These are phyloP conservation scores for Capromys pilorides DNA, from an alignment of 2,797 vertebrate genomes.

Conservation along the genomic window DNA sequence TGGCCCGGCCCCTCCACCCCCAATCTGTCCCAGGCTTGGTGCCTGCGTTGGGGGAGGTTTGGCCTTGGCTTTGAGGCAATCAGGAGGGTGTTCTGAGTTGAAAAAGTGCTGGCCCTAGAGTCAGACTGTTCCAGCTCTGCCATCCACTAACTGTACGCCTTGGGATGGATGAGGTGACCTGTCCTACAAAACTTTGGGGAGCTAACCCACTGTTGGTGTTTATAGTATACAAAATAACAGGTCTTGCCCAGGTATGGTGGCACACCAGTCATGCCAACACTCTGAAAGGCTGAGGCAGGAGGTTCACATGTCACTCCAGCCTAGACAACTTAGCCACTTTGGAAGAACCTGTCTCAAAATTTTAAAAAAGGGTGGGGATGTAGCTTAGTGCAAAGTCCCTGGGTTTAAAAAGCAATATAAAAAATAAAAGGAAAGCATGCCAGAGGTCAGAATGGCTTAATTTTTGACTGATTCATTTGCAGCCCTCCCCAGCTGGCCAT, in stretches of 20 bases:
- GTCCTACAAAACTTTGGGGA: not conserved
- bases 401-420: not conserved
- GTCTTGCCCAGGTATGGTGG: not conserved
- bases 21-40: rapidly evolving
- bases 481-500: rapidly evolving
- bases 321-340: not conserved
- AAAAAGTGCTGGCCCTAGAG: not conserved
- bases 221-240: not conserved
- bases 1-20: not conserved
- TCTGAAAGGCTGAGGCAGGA: not conserved
- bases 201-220: not conserved
- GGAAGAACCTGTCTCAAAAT: not conserved
- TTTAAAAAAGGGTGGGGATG: not conserved
- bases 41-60: not conserved
- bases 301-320: not conserved
- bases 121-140: not conserved
- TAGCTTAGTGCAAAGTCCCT: not conserved
- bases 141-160: not conserved
- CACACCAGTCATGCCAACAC: not conserved
- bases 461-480: not conserved
- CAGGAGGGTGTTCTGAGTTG: not conserved
- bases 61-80: not conserved
- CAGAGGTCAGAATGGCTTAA: not conserved
- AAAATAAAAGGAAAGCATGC: not conserved
- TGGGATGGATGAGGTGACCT: not conserved